Evolutionary conservation across 2,113 vertebrate genomes (phyloP).

Genomic region (Cyphomyrus plagiostoma): DNA sequence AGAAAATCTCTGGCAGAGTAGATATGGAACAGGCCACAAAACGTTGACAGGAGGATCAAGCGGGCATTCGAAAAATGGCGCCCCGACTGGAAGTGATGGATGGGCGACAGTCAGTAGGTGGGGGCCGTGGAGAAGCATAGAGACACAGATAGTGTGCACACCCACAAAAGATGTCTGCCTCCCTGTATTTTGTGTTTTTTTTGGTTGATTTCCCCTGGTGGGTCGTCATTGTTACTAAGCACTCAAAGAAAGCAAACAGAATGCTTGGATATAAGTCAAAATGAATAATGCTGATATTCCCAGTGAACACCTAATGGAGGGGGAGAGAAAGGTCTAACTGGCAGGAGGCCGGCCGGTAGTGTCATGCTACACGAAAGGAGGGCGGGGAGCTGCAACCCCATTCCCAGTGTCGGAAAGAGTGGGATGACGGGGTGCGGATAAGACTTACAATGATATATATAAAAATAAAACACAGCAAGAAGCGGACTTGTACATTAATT

Average conservation of each 20-base stretch:
- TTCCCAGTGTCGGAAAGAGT: background rate
- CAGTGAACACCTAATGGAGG: background rate
- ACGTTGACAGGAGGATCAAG: background rate
- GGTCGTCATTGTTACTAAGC: background rate
- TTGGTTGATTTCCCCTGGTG: background rate
- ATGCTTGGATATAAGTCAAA: background rate
- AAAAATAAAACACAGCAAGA: background rate
- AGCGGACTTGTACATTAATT: background rate
- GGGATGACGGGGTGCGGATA: background rate
- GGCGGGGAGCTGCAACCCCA: background rate
- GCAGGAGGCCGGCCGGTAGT: background rate
- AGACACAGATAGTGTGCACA: background rate
- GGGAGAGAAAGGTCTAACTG: background rate
- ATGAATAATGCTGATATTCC: background rate
- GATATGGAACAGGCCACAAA: background rate
- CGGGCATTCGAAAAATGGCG: background rate
- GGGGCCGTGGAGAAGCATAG: background rate
- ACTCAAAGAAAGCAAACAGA: background rate
- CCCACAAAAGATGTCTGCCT: background rate
- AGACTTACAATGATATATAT: background rate
- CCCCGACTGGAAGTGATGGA: background rate
- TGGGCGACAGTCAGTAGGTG: background rate
- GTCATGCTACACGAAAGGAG: background rate
- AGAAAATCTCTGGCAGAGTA: background rate
- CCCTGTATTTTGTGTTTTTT: background rate